These are phyloP conservation scores for Oryctolagus cuniculus DNA, from an alignment of 2,113 vertebrate genomes.

Conservation along the genomic window DNA sequence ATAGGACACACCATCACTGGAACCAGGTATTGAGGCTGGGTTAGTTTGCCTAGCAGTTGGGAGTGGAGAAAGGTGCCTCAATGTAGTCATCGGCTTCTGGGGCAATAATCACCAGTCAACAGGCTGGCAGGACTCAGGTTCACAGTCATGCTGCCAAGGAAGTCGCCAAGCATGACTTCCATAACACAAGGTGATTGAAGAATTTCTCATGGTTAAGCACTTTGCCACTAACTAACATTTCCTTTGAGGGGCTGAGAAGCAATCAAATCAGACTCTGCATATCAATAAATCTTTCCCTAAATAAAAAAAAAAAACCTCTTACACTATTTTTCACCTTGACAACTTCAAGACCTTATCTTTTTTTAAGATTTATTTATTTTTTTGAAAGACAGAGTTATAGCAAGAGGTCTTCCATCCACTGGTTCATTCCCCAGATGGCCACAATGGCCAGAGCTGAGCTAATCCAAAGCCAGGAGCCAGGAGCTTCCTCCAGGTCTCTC, in stretches of 20 bases:
- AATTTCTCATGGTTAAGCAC: background rate
- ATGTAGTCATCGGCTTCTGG: background rate
- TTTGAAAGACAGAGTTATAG: no score
- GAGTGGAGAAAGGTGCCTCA: background rate
- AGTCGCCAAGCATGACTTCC: background rate
- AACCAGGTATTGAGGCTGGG: background rate
- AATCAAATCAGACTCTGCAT: background rate
- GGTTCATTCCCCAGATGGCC: no score
- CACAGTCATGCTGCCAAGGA: background rate
- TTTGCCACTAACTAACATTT: background rate
- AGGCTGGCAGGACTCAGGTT: background rate
- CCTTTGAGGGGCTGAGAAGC: background rate
- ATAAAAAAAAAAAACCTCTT: no score
- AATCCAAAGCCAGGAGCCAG: no score
- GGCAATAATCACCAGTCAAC: background rate
- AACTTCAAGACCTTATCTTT: no score
- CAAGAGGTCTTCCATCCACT: no score
- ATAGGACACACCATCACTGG: background rate
- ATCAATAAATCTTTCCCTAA: conserved; percentile 29
- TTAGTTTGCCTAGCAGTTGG: background rate
- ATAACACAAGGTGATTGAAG: background rate
- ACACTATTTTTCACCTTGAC: no score
- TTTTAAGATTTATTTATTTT: no score
- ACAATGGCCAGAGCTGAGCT: no score
- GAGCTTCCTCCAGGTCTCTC: no score